Evolutionary conservation across 2,888 invertebrate species (phyloP), one percentile per base, ranked within the genome.

Genomic region (Hypomecis punctinalis): DNA sequence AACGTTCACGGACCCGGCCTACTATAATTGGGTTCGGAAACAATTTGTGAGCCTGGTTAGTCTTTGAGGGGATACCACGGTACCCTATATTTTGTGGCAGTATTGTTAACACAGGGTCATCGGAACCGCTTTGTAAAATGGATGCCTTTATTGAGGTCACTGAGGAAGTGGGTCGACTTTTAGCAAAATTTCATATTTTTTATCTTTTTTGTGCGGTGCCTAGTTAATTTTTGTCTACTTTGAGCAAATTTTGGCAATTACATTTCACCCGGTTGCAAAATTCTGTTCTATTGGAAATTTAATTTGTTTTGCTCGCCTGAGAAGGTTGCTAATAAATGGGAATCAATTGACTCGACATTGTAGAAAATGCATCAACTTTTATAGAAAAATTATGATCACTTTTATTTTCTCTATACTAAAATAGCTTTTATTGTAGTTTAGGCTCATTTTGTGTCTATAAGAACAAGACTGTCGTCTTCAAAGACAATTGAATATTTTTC

Each of bases 11-110:
- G 79, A 78, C 68, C 72, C 70, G 71, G 69, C 78, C 77, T 72
- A 75, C 75, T 73, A 79, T 88, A 86, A 87, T 88, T 86, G 83
- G 83, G 79, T 88, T 89, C 77, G 66, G 74, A 72, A 85, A 86
- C 86, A 85, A 86, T 87, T 88, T 82, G 74, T 71, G 70, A 76
- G 70, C 69, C 71, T 64, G 74, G 75, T 76, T 74, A 71, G 69
- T 75, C 76, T 77, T 77, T 75, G 70, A 70, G 65, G 61, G 67
- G 69, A 73, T 71, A 67, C 61, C 61, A 64, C 62, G 69, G 71
- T 60, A 55, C 66, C 71, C 69, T 63, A 75, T 74, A 76, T 66
- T 77, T 77, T 63, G 66, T 63, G 67, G 69, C 66, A 76, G 76
- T 77, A 76, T 75, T 76, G 71, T 66, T 66, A 74, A 47, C 37